Base-by-base conservation (phyloP, 1,140 invertebrate species). In the Zelostemma sp. region DNA sequence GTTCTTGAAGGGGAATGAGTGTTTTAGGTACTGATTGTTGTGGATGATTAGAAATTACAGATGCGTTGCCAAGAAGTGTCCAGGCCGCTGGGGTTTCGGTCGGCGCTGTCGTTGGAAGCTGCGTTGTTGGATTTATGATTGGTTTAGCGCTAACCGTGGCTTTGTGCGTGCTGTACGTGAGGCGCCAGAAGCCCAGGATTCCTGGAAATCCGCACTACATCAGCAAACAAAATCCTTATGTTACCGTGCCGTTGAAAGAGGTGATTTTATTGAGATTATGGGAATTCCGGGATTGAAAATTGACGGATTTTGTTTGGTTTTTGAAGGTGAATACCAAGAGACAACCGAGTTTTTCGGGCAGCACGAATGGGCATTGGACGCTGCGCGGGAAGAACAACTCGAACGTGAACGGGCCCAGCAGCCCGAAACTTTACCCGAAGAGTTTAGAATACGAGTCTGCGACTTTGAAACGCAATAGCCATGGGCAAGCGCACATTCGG, bases 211-310 rank as follows among this genome's bases (percentile, higher is more conserved):
- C 92, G 0, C 92, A 93, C 78, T 95, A 94, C 72, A 93, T 93
- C 49, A 90, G 90, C 12, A 93, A 93, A 74, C 92, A 92, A 72
- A 94, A 94, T 80, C 91, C 92, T 58, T 94, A 95, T 76, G 92
- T 93, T 38, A 90, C 91, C n/a, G 89, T 95, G 21, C 93, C 91
- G 0, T 83, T 93, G 48, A 93, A 92, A 75, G 91, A 92, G 80
- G 89, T 91, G 63, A 87, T 86, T 68, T 46, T 6, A 31, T 31
- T 6, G 11, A 31, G 28, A 31, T 31, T 31, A 31, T 6, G 28
- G 11, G 5, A 31, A 31, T 31, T 31, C 28, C 5, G 28, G 28
- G 11, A 31, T 6, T 11, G 28, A 31, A 31, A 31, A 6, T n/a
- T n/a, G n/a, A n/a, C n/a, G n/a, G n/a, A n/a, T 31, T 31, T 31